Conservation (phyloP, 2,888 invertebrate genomes). For the Petrophora chlorosata region DNA sequence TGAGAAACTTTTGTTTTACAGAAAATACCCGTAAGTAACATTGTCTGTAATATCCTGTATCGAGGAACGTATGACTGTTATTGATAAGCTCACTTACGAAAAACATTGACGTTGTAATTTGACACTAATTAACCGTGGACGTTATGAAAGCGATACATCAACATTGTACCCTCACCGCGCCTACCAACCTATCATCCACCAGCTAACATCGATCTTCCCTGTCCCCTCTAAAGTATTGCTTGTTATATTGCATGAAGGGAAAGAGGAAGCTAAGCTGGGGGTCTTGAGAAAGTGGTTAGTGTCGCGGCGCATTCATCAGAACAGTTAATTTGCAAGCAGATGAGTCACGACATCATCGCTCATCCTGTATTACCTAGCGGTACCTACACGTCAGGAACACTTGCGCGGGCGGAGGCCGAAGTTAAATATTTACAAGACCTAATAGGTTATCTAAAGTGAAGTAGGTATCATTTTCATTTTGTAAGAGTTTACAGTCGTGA, state of each 20-base stretch:
- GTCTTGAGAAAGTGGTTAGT: conserved; percentile 52
- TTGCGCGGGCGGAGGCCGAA: conserved; percentile 32
- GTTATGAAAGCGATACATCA: conserved; percentile 78
- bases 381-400: conserved; percentile 61
- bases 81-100: conserved; percentile 35
- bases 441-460: background rate
- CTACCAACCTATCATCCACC: conserved; percentile 60
- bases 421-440: conserved; percentile 10
- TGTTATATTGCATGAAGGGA: conserved; percentile 30
- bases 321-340: conserved; percentile 80
- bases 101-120: conserved; percentile 73
- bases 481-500: background rate
- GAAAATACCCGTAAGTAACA: too few relatives aligned
- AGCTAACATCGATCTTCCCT: conserved; percentile 44
- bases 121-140: conserved; percentile 76
- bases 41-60: too few relatives aligned
- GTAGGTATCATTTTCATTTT: background rate
- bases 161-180: conserved; percentile 63
- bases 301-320: conserved; percentile 74
- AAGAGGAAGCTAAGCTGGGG: conserved; percentile 35
- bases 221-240: conserved; percentile 32
- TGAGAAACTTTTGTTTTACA: too few relatives aligned
- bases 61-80: too few relatives aligned
- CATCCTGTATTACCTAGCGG: conserved; percentile 63
- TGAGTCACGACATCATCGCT: conserved; percentile 78